Evolutionary conservation across 2,113 vertebrate genomes (phyloP).

Genomic region (Megatriorchis doriae): DNA sequence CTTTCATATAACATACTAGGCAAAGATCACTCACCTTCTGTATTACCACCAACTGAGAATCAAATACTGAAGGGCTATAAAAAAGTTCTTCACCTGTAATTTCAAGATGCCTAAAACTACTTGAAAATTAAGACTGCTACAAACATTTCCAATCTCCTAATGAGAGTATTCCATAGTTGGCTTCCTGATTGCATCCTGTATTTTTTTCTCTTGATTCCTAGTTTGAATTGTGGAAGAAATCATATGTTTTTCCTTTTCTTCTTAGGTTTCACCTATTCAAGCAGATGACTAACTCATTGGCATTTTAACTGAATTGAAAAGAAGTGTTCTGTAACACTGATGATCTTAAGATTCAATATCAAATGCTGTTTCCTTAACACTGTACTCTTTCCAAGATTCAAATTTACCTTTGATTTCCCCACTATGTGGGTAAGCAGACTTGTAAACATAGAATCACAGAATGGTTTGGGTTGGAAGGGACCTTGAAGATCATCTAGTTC

Average conservation of each 20-base stretch:
- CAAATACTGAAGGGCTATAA: neutral
- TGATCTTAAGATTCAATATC: neutral
- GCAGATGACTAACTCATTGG: neutral
- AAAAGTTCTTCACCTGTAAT: neutral
- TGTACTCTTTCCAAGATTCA: neutral
- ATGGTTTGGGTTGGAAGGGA: neutral
- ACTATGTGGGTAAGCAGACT: neutral
- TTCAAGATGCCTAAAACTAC: neutral
- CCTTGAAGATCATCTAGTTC: fast-evolving
- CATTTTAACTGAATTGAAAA: neutral
- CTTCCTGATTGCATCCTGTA: neutral
- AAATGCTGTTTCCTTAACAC: neutral
- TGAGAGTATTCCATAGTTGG: neutral
- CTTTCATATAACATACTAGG: neutral
- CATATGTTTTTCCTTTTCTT: neutral
- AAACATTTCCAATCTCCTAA: neutral
- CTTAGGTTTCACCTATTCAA: neutral
- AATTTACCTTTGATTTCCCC: neutral
- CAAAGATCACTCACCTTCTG: neutral
- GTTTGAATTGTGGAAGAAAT: neutral
- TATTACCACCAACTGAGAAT: neutral
- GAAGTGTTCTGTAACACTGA: too few species aligned
- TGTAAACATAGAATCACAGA: neutral
- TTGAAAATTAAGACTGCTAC: neutral
- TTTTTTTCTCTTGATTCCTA: neutral